These are phyloP conservation scores for Fistularia tabacaria DNA, from an alignment of 2,797 vertebrate species.

Conservation along the genomic window DNA sequence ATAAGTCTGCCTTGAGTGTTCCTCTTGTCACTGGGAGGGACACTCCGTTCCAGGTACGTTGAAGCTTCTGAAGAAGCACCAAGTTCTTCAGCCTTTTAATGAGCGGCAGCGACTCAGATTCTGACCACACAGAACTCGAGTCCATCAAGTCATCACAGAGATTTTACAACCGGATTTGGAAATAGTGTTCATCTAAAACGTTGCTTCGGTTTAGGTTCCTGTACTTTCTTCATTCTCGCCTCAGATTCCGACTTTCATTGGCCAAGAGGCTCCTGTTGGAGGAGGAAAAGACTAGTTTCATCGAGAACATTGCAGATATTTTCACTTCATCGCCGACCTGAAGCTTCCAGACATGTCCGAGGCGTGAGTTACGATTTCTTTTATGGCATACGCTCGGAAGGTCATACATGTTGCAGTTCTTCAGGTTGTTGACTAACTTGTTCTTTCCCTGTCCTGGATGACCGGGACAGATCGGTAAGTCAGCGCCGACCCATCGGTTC, in stretches of 20 bases:
- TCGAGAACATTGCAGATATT: background rate
- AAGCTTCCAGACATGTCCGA: slow-evolving; percentile 62
- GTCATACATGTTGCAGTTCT: slow-evolving; percentile 3
- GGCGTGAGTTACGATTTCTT: slow-evolving; percentile 52
- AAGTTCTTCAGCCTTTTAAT: slow-evolving; percentile 16
- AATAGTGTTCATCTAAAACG: too few relatives aligned
- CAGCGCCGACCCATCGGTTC: background rate
- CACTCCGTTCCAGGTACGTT: slow-evolving; percentile 29
- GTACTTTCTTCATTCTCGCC: too few relatives aligned
- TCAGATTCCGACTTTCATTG: too few relatives aligned
- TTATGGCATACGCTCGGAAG: background rate
- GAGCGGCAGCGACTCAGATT: too few relatives aligned
- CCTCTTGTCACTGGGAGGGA: slow-evolving; percentile 44
- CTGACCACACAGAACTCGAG: too few relatives aligned
- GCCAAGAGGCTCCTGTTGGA: too few relatives aligned
- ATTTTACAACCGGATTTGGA: too few relatives aligned
- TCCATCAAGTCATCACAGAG: too few relatives aligned
- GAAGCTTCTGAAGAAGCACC: slow-evolving; percentile 36
- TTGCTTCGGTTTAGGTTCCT: too few relatives aligned
- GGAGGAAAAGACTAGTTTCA: too few relatives aligned
- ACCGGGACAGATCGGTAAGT: slow-evolving; percentile 57
- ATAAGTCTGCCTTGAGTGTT: slow-evolving; percentile 53
- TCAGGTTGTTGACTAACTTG: background rate
- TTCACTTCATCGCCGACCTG: slow-evolving; percentile 27
- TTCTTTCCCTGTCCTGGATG: slow-evolving; percentile 2